These are phyloP conservation scores for Baronia brevicornis DNA, from an alignment of 2,888 invertebrate genomes.

Conservation along the genomic window DNA sequence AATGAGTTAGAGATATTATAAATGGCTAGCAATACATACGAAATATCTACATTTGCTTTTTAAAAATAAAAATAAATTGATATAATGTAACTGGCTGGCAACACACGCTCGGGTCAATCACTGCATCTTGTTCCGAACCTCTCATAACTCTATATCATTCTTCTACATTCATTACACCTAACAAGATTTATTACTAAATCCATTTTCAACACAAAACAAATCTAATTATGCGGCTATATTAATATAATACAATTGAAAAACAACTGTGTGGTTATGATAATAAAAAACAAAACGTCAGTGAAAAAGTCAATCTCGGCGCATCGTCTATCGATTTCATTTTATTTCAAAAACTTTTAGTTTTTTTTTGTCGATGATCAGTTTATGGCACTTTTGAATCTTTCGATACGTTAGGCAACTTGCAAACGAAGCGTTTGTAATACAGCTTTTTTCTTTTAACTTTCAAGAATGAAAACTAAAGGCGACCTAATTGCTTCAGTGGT, in stretches of 20 bases:
- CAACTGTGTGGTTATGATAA: conserved; percentile 4
- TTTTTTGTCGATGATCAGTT: conserved; percentile 18
- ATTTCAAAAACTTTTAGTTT: conserved; percentile 20
- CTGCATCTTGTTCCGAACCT: conserved; percentile 9
- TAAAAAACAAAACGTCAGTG: conserved; percentile 12
- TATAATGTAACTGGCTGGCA: conserved; percentile 4
- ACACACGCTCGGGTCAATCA: conserved; percentile 14
- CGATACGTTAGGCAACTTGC: conserved; percentile 9
- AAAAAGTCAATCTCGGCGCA: too few relatives aligned
- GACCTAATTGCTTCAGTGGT: too few relatives aligned
- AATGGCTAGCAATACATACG: too few relatives aligned
- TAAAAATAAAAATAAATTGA: too few relatives aligned
- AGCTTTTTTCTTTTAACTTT: not conserved
- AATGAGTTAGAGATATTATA: too few relatives aligned
- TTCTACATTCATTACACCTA: conserved; percentile 19
- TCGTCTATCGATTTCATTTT: conserved; percentile 25
- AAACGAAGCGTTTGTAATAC: not conserved
- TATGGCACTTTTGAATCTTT: conserved; percentile 17
- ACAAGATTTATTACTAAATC: conserved; percentile 25
- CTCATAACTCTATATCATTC: conserved; percentile 9
- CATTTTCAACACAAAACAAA: conserved; percentile 18
- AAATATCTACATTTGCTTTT: too few relatives aligned
- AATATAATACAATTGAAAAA: conserved; percentile 1
- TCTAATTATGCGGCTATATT: conserved; percentile 1
- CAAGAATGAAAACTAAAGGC: not conserved